Percentiles rank a stretch among this genome's conserved stretches.
Evolutionary conservation across 2,888 invertebrate genomes (phyloP).

Genomic region (Rhamnusium bicolor): DNA sequence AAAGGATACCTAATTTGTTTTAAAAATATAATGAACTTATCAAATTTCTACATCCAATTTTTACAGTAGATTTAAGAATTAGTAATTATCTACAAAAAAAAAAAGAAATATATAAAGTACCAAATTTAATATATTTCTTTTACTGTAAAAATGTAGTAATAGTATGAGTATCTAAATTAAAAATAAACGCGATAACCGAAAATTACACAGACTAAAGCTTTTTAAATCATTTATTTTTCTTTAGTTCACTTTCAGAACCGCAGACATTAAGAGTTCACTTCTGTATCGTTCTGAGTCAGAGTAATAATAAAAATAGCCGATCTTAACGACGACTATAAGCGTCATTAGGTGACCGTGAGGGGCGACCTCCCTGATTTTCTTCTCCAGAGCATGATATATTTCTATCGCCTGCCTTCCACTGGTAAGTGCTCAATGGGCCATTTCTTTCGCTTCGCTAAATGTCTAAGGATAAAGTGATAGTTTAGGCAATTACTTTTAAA

Average conservation of each 20-base stretch:
- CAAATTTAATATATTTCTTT: too few relatives aligned
- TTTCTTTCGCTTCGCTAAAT: slow-evolving; percentile 67
- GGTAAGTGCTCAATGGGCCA: slow-evolving; percentile 69
- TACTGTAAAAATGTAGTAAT: too few relatives aligned
- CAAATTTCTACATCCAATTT: too few relatives aligned
- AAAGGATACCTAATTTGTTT: too few relatives aligned
- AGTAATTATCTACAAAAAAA: too few relatives aligned
- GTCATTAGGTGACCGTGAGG: slow-evolving; percentile 68
- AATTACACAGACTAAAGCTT: neutral
- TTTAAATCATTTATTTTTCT: neutral
- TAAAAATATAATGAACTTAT: too few relatives aligned
- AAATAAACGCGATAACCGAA: neutral
- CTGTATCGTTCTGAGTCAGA: slow-evolving; percentile 41
- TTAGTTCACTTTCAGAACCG: slow-evolving; percentile 30
- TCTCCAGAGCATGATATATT: slow-evolving; percentile 62
- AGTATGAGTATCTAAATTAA: too few relatives aligned
- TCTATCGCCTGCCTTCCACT: slow-evolving; percentile 61
- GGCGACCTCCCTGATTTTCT: slow-evolving; percentile 61
- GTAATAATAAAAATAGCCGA: slow-evolving; percentile 59
- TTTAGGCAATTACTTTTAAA: slow-evolving; percentile 55
- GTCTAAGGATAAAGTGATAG: slow-evolving; percentile 59
- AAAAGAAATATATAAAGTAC: too few relatives aligned
- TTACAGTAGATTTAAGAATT: too few relatives aligned
- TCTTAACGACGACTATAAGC: slow-evolving; percentile 64
- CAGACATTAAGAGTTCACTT: slow-evolving; percentile 36